Conservation (phyloP, 2,113 vertebrate species). For the Proterorhinus semilunaris region DNA sequence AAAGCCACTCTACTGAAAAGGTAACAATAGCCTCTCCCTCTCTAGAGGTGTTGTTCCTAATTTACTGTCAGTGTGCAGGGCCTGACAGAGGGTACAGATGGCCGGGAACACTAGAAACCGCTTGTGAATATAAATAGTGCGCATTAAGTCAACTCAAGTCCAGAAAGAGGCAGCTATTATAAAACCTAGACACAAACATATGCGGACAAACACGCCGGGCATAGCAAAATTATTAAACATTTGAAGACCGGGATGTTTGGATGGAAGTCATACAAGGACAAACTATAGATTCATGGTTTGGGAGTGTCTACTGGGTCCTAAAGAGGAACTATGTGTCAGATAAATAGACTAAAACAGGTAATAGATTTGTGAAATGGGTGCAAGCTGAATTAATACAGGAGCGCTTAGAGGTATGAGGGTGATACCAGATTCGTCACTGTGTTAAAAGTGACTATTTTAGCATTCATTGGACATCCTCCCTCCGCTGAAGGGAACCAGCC, state of each 20-base stretch:
- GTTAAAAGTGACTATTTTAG: conserved; percentile 38
- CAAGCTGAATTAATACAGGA: conserved; percentile 57
- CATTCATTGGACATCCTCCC: conserved; percentile 45
- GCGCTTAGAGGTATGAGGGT: conserved; percentile 44
- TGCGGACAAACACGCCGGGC: conserved; percentile 25
- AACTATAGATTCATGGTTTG: conserved; percentile 35
- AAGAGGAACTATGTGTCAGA: conserved; percentile 42
- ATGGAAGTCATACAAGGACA: conserved; percentile 6
- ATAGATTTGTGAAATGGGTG: conserved; percentile 60
- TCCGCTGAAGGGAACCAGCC: conserved; percentile 35
- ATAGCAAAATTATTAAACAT: conserved; percentile 35
- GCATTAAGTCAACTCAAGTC: not conserved
- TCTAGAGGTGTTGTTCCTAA: conserved; percentile 21
- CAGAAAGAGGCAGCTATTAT: conserved; percentile 21
- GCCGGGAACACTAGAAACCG: conserved; percentile 27
- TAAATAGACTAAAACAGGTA: conserved; percentile 61
- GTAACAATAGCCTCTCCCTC: conserved; percentile 9
- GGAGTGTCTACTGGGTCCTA: conserved; percentile 38
- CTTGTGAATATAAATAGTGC: conserved; percentile 17
- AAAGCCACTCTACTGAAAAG: conserved; percentile 24
- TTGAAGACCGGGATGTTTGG: not conserved
- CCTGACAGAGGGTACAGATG: conserved; percentile 42
- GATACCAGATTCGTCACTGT: conserved; percentile 49
- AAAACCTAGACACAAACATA: conserved; percentile 12
- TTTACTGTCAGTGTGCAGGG: conserved; percentile 34